Evolutionary conservation across 2,797 vertebrate genomes (phyloP), one percentile per base, ranked within the genome.

Genomic region (Ctenopoma kingsleyae): DNA sequence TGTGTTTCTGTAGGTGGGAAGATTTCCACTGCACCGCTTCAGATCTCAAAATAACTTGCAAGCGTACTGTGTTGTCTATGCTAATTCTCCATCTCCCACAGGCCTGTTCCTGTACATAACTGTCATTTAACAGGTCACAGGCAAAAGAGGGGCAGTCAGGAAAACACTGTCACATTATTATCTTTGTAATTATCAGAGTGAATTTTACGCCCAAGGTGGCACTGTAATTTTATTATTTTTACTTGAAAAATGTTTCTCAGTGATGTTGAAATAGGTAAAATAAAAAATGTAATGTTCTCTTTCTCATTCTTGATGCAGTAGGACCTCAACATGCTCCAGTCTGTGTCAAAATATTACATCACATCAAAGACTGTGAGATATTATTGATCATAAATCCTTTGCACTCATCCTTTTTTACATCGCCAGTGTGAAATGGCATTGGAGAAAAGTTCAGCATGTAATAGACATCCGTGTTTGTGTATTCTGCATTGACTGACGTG

Each of bases 31-130:
- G 66, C 11, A 17, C 79, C 27, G 68, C 65, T 64, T 71, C 64
- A 67, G 64, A 64, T 65, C 82, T 81, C 44, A 80, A 84, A 91
- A 92, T 89, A 90, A 79, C 86, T 76, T 49, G 19, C 5, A 57
- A 65, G 53, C 9, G 4, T 32, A 19, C 64, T 69, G 72, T 68
- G 75, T 61, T 71, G 68, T 83, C 67, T 85, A 72, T 82, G 82
- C 72, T 87, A 74, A 88, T 89, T 76, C 78, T 36, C 64, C 41
- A 8, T 68, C 86, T 87, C 83, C 78, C 66, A 60, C 66, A n/a
- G 54, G 74, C 69, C 73, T 67, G 75, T 69, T 71, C 76, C 68
- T 77, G 67, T 69, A 62, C 78, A 61, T 78, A 87, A 74, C 82
- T 83, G 84, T 82, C 84, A 82, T 85, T 81, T 80, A 80, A 75